Evolutionary conservation across 2,888 invertebrate species (phyloP).

Genomic region (Drosophila subsilvestris): DNA sequence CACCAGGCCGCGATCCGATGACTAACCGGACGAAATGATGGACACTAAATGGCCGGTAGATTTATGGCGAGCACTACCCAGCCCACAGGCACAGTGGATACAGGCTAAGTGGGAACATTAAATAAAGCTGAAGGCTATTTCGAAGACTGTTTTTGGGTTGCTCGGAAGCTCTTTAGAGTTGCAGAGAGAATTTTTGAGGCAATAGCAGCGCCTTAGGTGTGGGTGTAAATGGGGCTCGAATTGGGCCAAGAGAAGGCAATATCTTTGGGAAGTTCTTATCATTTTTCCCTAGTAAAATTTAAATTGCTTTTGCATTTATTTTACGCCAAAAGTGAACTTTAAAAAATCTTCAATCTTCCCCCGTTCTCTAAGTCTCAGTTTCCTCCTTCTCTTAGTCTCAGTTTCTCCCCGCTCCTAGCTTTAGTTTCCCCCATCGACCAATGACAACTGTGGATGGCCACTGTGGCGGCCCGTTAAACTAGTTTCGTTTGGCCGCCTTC

Average conservation of each 20-base stretch:
- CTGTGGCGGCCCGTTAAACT: slow-evolving; percentile 55
- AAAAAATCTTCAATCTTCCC: background rate
- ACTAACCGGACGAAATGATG: slow-evolving; percentile 72
- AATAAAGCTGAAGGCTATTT: no score
- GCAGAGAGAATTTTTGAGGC: no score
- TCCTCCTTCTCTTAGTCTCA: slow-evolving; percentile 5
- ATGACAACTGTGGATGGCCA: slow-evolving; percentile 38
- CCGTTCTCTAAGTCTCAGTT: background rate
- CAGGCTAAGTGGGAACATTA: slow-evolving; percentile 3
- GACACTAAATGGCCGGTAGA: slow-evolving; percentile 76
- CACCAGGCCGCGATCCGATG: slow-evolving; percentile 41
- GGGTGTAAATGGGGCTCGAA: no score
- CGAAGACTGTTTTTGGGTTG: no score
- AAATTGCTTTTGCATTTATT: no score
- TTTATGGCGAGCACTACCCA: slow-evolving; percentile 64
- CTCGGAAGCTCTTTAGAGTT: no score
- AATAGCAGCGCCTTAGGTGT: no score
- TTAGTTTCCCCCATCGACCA: slow-evolving; percentile 13
- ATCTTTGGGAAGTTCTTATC: no score
- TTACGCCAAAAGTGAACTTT: slow-evolving; percentile 5
- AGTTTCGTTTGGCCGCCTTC: slow-evolving; percentile 72
- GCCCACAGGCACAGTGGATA: slow-evolving; percentile 15
- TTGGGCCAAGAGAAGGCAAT: no score
- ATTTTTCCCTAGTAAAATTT: no score
- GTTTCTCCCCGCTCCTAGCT: background rate